These are phyloP conservation scores for Brienomyrus longianalis DNA, from an alignment of 2,113 vertebrate species.

Conservation along the genomic window DNA sequence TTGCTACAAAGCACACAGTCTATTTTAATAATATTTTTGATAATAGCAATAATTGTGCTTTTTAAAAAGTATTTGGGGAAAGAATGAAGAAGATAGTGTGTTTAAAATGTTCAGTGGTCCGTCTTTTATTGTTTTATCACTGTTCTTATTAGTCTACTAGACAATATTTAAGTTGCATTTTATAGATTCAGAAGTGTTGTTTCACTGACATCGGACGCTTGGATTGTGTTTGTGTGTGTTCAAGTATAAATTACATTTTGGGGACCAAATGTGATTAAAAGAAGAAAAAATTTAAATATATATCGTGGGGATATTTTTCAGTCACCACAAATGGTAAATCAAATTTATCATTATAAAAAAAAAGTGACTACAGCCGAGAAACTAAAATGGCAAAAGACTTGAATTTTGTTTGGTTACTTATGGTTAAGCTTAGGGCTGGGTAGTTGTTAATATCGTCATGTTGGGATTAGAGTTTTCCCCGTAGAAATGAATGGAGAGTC, in stretches of 20 bases:
- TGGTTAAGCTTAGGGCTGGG: neutral
- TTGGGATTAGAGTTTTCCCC: no score
- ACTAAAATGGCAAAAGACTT: neutral
- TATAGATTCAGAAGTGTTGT: neutral
- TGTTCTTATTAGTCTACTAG: neutral
- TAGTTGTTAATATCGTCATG: neutral
- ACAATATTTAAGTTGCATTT: neutral
- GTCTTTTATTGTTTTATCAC: neutral
- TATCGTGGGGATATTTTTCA: no score
- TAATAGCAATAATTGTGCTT: neutral
- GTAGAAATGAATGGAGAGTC: no score
- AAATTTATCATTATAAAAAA: neutral
- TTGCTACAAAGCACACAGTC: neutral
- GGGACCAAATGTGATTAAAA: no score
- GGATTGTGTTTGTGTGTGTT: neutral
- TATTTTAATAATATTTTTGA: neutral
- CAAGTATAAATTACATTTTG: neutral
- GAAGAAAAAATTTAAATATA: no score
- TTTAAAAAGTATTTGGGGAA: neutral
- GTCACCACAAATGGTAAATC: no score
- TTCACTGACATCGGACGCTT: neutral
- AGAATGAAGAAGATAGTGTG: neutral
- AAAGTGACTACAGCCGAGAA: neutral
- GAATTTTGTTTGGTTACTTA: neutral
- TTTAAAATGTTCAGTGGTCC: neutral